phyloP scores from a whole-genome alignment of 2,888 invertebrate species.

The Lathronympha strigana region DNA sequence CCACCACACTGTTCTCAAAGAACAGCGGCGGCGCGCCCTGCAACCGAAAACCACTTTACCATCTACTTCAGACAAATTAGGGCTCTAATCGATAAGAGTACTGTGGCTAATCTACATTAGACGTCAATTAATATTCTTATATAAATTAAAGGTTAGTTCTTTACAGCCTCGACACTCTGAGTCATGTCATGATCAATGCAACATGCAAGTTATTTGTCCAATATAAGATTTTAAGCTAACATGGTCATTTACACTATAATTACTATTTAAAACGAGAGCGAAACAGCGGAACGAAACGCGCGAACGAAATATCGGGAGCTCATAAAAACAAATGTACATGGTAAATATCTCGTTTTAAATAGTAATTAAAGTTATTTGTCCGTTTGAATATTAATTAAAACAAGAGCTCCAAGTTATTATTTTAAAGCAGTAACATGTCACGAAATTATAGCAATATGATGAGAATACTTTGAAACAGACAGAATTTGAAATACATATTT shows the following conservation, averaged over 20 bases:
- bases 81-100: neutral
- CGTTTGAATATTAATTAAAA: constrained; percentile 13
- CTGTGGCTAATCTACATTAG: neutral
- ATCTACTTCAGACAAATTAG: neutral
- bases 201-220: constrained; percentile 34
- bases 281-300: too few species aligned
- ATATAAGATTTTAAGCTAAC: too few species aligned
- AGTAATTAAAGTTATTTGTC: constrained; percentile 29
- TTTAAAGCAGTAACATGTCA: constrained; percentile 25
- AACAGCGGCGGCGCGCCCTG: constrained; percentile 49
- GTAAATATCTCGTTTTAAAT: too few species aligned
- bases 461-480: neutral
- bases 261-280: too few species aligned
- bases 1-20: constrained; percentile 51
- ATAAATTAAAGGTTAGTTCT: neutral
- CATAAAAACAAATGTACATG: too few species aligned
- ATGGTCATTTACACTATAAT: too few species aligned
- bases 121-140: neutral
- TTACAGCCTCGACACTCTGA: neutral
- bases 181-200: constrained; percentile 18
- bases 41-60: constrained; percentile 29
- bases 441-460: constrained; percentile 26
- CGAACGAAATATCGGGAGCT: too few species aligned
- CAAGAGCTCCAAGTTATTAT: constrained; percentile 17
- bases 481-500: constrained; percentile 6